A percentile compares a stretch with the other conserved stretches of the same genome.
Evolutionary conservation across 2,113 vertebrate genomes (phyloP).

Genomic region (Menidia beryllina): DNA sequence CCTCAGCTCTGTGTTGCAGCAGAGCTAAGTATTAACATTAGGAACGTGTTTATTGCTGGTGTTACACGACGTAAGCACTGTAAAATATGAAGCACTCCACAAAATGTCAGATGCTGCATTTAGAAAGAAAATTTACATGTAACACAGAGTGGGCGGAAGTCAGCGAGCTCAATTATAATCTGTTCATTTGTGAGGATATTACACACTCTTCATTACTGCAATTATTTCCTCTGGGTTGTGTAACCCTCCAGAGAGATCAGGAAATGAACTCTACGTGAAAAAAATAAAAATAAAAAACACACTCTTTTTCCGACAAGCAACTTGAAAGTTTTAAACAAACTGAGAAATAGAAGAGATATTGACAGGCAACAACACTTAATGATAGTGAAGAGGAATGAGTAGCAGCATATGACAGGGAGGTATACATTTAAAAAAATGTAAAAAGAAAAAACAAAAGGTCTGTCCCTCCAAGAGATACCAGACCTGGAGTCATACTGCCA

Average conservation of each 20-base stretch:
- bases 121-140: constrained; percentile 39
- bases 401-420: constrained; percentile 13
- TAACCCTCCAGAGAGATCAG: constrained; percentile 24
- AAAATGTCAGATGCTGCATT: constrained; percentile 36
- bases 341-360: constrained; percentile 25
- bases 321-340: constrained; percentile 19
- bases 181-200: constrained; percentile 41
- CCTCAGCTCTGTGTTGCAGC: background rate
- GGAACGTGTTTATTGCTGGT: background rate
- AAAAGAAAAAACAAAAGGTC: constrained; percentile 22
- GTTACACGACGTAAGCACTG: constrained; percentile 9
- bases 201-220: constrained; percentile 42
- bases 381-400: constrained; percentile 36
- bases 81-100: constrained; percentile 12
- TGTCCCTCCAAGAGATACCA: constrained; percentile 2
- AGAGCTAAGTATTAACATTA: background rate
- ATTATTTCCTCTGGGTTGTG: constrained; percentile 36
- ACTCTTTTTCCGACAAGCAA: constrained; percentile 9
- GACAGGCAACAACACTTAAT: constrained; percentile 30
- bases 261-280: constrained; percentile 12
- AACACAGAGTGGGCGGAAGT: constrained; percentile 26
- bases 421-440: constrained; percentile 2
- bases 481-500: constrained; percentile 69
- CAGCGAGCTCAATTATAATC: constrained; percentile 29
- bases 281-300: background rate